Evolutionary conservation across 2,797 vertebrate species (phyloP).

Genomic region (Eremophila alpestris): DNA sequence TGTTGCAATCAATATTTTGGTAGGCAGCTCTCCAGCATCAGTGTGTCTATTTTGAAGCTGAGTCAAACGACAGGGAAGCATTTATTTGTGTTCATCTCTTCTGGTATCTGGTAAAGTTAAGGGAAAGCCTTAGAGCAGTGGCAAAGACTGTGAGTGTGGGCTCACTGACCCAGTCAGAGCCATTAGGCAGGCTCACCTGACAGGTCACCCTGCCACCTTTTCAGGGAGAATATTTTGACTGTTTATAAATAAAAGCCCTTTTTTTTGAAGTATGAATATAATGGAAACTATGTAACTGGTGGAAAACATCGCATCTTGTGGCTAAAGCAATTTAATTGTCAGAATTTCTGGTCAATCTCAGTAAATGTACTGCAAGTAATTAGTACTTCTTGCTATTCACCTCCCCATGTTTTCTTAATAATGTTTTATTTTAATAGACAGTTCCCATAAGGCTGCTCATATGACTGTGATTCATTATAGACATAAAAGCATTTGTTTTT

Average conservation of each 20-base stretch:
- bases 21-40: neutral
- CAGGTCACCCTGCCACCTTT: neutral
- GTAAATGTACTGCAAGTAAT: neutral
- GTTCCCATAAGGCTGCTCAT: neutral
- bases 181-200: neutral
- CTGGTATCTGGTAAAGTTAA: neutral
- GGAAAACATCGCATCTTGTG: neutral
- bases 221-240: neutral
- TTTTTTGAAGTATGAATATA: neutral
- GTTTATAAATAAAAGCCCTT: neutral
- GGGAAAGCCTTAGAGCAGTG: neutral
- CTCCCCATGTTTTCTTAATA: neutral
- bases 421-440: neutral
- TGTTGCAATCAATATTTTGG: neutral
- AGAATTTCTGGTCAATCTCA: neutral
- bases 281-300: neutral
- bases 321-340: neutral
- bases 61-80: neutral
- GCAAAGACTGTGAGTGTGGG: neutral
- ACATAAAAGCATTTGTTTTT: slow-evolving; percentile 1
- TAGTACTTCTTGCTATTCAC: neutral
- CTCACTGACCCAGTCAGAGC: neutral
- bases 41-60: neutral
- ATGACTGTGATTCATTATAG: slow-evolving; percentile 2
- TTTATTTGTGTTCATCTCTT: neutral